These are phyloP conservation scores for Acheta domesticus DNA, from an alignment of 2,888 invertebrate genomes.

Conservation along the genomic window DNA sequence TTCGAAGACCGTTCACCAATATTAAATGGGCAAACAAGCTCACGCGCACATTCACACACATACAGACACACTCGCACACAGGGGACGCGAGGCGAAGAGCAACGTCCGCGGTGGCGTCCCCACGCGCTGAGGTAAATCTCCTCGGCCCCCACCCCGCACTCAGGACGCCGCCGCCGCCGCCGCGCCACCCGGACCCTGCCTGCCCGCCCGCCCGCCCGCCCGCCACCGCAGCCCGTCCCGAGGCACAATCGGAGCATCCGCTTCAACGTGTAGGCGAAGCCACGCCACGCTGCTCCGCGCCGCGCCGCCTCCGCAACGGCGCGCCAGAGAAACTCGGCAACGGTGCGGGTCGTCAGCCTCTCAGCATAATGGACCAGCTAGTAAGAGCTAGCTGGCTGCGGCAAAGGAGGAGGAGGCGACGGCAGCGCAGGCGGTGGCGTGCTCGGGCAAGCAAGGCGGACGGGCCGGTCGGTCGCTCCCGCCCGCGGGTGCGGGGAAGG, in stretches of 20 bases:
- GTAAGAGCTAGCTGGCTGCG: neutral
- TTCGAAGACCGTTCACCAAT: too few species aligned
- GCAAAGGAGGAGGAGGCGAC: neutral
- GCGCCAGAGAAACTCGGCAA: neutral
- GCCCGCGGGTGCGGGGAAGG: neutral
- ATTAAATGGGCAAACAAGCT: too few species aligned
- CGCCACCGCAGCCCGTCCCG: neutral
- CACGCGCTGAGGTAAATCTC: too few species aligned
- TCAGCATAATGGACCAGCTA: constrained; percentile 3
- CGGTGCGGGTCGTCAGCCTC: constrained; percentile 5
- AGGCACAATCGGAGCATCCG: constrained; percentile 12
- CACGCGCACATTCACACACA: too few species aligned
- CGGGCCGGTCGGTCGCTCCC: neutral
- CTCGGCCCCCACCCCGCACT: neutral
- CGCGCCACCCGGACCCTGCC: neutral
- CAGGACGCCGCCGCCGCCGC: too few species aligned
- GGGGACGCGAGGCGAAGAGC: too few species aligned
- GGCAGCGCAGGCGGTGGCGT: neutral
- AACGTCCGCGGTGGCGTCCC: too few species aligned
- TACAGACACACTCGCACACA: too few species aligned
- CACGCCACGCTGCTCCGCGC: neutral
- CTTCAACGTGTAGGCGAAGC: neutral
- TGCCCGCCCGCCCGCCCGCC: neutral
- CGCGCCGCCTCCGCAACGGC: neutral
- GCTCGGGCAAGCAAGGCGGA: neutral